A percentile compares a stretch with the other conserved stretches of the same genome.
Conservation (phyloP, 92 coral and sea anemone species). For the Umimayanthus kanabou region DNA sequence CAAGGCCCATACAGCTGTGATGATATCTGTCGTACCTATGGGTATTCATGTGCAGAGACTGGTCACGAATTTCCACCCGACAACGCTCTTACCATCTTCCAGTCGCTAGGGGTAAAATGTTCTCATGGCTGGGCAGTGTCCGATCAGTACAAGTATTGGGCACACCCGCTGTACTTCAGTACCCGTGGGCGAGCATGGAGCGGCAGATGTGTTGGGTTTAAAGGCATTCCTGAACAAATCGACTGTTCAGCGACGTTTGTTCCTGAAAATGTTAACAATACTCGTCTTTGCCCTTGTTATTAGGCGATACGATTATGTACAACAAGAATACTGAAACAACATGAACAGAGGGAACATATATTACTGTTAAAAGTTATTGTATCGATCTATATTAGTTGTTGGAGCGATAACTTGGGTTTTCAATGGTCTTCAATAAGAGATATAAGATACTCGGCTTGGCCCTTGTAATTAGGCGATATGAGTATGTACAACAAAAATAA, state of each 20-base stretch:
- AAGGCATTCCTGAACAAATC: not conserved
- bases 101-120: not conserved
- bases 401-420: no score
- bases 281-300: slow-evolving; percentile 12
- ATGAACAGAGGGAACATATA: not conserved
- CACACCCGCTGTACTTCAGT: not conserved
- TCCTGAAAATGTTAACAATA: not conserved
- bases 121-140: not conserved
- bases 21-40: not conserved
- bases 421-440: no score
- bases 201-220: slow-evolving; percentile 24
- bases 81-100: not conserved
- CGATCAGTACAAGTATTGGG: not conserved
- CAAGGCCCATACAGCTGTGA: slow-evolving; percentile 17
- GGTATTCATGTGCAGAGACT: not conserved
- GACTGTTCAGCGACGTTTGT: not conserved
- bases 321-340: not conserved
- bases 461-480: no score
- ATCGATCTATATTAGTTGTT: no score
- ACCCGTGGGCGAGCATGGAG: not conserved
- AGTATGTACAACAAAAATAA: no score
- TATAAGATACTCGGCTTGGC: no score
- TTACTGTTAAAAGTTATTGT: no score
- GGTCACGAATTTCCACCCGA: slow-evolving; percentile 12
- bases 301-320: not conserved